Evolutionary conservation across 2,888 invertebrate genomes (phyloP).

Genomic region (Volucella inflata): DNA sequence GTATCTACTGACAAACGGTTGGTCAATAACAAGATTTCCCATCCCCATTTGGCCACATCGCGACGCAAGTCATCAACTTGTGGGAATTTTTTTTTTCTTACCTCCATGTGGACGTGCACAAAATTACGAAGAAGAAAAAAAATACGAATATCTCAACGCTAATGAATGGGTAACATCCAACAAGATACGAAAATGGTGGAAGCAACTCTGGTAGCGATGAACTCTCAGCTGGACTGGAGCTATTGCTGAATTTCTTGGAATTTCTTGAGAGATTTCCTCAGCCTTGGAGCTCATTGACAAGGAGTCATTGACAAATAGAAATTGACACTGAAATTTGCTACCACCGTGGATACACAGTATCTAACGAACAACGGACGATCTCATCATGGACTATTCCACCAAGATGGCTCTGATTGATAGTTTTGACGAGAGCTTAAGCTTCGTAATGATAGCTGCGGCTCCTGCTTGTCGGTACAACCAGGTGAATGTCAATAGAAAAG

Average conservation of each 20-base stretch:
- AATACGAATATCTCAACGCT: neutral
- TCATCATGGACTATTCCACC: too few relatives aligned
- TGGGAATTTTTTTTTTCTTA: slow-evolving; percentile 25
- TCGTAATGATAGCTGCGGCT: neutral
- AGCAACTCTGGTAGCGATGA: neutral
- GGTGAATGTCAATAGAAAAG: neutral
- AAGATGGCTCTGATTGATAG: neutral
- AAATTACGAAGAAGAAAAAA: slow-evolving; percentile 16
- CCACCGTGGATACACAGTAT: neutral
- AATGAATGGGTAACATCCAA: neutral
- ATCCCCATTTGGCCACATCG: slow-evolving; percentile 39
- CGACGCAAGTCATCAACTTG: slow-evolving; percentile 37
- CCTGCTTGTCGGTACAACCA: neutral
- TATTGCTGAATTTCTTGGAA: slow-evolving; percentile 40
- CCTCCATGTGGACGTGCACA: slow-evolving; percentile 36
- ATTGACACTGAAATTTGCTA: slow-evolving; percentile 48
- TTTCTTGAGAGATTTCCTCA: slow-evolving; percentile 26
- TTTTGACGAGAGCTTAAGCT: neutral
- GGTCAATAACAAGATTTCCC: slow-evolving; percentile 39
- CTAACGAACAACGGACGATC: neutral
- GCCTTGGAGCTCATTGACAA: neutral
- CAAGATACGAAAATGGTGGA: too few relatives aligned
- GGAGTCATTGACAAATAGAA: slow-evolving; percentile 25
- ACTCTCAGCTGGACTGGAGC: slow-evolving; percentile 26
- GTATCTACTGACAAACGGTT: neutral